phyloP scores from a whole-genome alignment of 2,113 vertebrate genomes.

The Mus pahari region DNA sequence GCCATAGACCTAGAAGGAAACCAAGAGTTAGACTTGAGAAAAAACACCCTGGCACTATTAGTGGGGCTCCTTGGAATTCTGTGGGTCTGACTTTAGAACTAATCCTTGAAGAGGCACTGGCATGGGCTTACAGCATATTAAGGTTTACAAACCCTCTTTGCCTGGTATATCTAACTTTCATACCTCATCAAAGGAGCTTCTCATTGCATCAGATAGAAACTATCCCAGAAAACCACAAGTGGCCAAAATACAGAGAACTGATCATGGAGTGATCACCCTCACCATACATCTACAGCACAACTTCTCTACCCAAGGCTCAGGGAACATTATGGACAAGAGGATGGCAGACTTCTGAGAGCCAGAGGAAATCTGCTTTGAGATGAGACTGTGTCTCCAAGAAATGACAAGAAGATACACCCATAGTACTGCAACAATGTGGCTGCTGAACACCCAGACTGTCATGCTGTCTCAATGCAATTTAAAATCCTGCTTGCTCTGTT shows the following conservation, averaged over 20 bases:
- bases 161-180: neutral
- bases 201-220: neutral
- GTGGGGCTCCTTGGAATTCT: neutral
- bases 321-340: neutral
- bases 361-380: neutral
- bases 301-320: neutral
- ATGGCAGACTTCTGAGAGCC: neutral
- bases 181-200: neutral
- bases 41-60: neutral
- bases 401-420: neutral
- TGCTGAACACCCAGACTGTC: neutral
- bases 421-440: neutral
- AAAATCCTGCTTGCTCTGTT: neutral
- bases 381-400: neutral
- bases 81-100: neutral
- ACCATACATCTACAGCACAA: neutral
- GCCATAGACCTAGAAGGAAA: slow-evolving; percentile 93
- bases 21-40: neutral
- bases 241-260: neutral
- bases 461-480: neutral
- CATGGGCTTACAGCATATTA: neutral
- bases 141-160: neutral
- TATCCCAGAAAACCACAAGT: neutral
- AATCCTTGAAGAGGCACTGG: no score
- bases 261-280: neutral